Conservation (phyloP, 2,113 vertebrate genomes). For the Oenanthe melanoleuca region DNA sequence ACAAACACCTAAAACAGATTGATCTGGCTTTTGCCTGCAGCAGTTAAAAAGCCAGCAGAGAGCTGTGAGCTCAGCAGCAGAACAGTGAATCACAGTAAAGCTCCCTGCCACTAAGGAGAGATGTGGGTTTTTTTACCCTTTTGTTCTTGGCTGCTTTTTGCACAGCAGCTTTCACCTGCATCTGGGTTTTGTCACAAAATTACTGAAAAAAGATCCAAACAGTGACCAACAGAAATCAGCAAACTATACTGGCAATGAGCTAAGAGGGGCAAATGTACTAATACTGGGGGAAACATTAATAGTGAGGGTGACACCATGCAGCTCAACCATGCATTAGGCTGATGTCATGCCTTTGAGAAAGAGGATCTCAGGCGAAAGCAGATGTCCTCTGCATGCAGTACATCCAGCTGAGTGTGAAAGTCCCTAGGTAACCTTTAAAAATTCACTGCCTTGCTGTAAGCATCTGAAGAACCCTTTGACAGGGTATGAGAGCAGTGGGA, state of each 20-base stretch:
- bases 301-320: background rate
- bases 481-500: background rate
- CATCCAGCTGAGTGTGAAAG: background rate
- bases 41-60: background rate
- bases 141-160: background rate
- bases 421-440: background rate
- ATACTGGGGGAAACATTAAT: background rate
- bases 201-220: background rate
- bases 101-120: background rate
- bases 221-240: background rate
- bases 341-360: background rate
- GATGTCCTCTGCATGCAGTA: background rate
- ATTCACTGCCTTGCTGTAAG: background rate
- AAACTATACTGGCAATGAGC: background rate
- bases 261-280: background rate
- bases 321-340: background rate
- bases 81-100: slow-evolving; percentile 1
- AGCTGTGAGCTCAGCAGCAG: background rate
- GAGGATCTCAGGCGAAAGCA: background rate
- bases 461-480: background rate
- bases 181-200: background rate
- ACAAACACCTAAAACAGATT: slow-evolving; percentile 30
- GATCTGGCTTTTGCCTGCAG: slow-evolving; percentile 54
- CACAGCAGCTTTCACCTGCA: background rate
- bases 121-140: background rate